Evolutionary conservation across 1,140 invertebrate species (phyloP).

Genomic region (Dreissena rostriformis): DNA sequence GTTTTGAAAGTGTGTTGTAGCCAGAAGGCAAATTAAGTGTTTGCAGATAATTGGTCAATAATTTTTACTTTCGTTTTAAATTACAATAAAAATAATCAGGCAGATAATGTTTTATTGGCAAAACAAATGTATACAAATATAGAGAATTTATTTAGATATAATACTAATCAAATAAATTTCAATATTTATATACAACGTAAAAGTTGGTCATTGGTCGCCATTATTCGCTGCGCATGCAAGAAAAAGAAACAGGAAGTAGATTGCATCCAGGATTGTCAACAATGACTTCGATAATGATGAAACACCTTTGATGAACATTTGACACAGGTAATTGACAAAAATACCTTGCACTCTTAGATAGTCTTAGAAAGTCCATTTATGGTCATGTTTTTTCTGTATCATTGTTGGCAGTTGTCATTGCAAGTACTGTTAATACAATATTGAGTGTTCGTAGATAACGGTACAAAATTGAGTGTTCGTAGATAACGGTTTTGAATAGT

Average conservation of each 20-base stretch:
- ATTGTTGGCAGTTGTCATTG: too few relatives aligned
- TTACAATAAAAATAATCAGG: not conserved
- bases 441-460: too few relatives aligned
- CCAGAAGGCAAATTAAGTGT: not conserved
- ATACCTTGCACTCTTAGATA: too few relatives aligned
- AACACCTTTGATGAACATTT: too few relatives aligned
- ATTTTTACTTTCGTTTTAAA: slow-evolving; percentile 21
- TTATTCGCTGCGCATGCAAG: slow-evolving; percentile 24
- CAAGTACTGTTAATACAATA: too few relatives aligned
- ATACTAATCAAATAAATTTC: not conserved
- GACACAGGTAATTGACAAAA: too few relatives aligned
- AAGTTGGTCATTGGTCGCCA: slow-evolving; percentile 5
- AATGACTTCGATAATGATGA: too few relatives aligned
- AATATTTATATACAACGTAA: slow-evolving; percentile 28
- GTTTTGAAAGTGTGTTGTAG: slow-evolving; percentile 14
- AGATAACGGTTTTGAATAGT: too few relatives aligned
- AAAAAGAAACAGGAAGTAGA: slow-evolving; percentile 53
- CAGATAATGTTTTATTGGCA: not conserved
- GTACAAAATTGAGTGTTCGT: too few relatives aligned
- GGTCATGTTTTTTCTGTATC: too few relatives aligned
- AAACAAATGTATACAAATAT: not conserved
- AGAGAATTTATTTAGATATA: not conserved
- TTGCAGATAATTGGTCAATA: slow-evolving; percentile 20
- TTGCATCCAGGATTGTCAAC: too few relatives aligned
- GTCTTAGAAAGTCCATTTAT: too few relatives aligned